A percentile compares a stretch with the other conserved stretches of the same genome.
phyloP scores from a whole-genome alignment of 37 sponge, comb jelly and placozoan genomes.

The Aplysina aerophoba region DNA sequence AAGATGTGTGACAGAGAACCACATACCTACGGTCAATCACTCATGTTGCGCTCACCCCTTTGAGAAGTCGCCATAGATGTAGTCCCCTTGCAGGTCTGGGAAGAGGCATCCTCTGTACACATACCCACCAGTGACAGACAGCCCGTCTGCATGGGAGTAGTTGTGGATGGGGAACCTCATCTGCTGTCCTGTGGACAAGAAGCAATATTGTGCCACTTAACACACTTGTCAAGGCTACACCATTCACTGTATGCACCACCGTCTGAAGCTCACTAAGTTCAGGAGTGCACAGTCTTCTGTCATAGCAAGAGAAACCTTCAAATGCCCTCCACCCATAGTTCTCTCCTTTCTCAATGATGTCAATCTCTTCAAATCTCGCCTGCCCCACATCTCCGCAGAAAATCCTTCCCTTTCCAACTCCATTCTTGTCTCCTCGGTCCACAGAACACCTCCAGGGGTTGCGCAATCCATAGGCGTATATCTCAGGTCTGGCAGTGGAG shows the following conservation, averaged over 20 bases:
- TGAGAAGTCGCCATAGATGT: slow-evolving; percentile 77
- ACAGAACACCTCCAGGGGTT: slow-evolving; percentile 83
- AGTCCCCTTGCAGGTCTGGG: slow-evolving; percentile 69
- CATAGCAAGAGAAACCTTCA: slow-evolving; percentile 53
- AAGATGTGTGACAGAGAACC: too few relatives aligned
- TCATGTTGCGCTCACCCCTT: slow-evolving; percentile 56
- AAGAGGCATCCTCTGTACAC: slow-evolving; percentile 83
- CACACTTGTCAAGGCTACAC: background rate
- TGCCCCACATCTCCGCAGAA: slow-evolving; percentile 92
- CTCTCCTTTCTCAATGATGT: slow-evolving; percentile 73
- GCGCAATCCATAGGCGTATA: slow-evolving; percentile 82
- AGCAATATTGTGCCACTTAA: too few relatives aligned
- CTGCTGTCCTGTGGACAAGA: too few relatives aligned
- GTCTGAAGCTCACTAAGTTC: too few relatives aligned
- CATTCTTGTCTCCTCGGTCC: slow-evolving; percentile 75
- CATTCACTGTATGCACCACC: too few relatives aligned
- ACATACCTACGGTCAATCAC: too few relatives aligned
- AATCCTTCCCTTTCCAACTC: slow-evolving; percentile 62
- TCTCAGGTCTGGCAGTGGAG: slow-evolving; percentile 52
- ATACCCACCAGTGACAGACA: slow-evolving; percentile 83
- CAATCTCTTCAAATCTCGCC: slow-evolving; percentile 74
- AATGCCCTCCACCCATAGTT: slow-evolving; percentile 82
- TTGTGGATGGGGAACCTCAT: slow-evolving; percentile 56
- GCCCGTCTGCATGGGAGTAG: slow-evolving; percentile 58
- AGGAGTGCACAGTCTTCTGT: background rate